A percentile compares a stretch with the other conserved stretches of the same genome.
phyloP scores from a whole-genome alignment of 2,797 vertebrate species.

The Lepilemur septentrionalis region DNA sequence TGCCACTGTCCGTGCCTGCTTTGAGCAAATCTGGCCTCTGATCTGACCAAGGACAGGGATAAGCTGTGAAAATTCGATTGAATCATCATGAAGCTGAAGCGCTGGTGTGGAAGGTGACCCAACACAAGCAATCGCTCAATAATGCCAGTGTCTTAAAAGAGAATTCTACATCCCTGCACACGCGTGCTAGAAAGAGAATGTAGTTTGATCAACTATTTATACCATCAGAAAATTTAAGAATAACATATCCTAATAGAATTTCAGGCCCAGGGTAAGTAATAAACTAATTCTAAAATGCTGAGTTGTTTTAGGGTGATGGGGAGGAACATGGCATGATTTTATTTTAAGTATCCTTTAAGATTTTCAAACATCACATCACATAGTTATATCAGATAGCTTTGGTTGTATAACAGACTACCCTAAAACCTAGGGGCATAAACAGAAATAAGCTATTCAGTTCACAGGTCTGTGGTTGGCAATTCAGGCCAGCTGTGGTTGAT shows the following conservation, averaged over 20 bases:
- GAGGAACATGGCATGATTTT: background rate
- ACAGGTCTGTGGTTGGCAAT: background rate
- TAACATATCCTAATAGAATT: background rate
- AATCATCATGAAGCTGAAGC: background rate
- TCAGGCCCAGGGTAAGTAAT: background rate
- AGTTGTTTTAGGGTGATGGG: background rate
- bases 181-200: background rate
- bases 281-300: background rate
- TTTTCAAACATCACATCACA: background rate
- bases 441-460: background rate
- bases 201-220: background rate
- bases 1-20: background rate
- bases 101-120: background rate
- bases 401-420: background rate
- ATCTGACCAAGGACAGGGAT: background rate
- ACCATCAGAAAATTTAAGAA: background rate
- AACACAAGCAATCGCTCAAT: background rate
- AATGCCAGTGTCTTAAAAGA: background rate
- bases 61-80: background rate
- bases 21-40: background rate
- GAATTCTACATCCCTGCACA: background rate
- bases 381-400: background rate
- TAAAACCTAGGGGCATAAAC: background rate
- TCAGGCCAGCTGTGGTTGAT: background rate
- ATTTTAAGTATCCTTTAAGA: background rate